phyloP scores from a whole-genome alignment of 1,140 invertebrate genomes.

The Parasteatoda tepidariorum region DNA sequence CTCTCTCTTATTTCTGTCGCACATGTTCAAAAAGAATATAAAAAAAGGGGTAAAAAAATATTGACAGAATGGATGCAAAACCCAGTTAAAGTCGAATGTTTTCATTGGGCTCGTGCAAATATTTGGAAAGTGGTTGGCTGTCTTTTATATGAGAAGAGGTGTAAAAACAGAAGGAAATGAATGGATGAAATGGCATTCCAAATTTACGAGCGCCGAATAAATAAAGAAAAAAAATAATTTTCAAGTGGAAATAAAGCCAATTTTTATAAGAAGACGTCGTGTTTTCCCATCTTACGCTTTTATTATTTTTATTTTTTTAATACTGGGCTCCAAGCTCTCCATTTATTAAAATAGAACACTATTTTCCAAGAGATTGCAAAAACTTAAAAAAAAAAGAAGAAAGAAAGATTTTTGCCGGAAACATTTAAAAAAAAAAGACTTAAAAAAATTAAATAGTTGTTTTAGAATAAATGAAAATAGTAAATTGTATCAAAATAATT shows the following conservation, averaged over 20 bases:
- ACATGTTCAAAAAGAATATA: neutral
- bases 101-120: slow-evolving; percentile 7
- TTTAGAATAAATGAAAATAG: too few species aligned
- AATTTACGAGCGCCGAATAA: neutral
- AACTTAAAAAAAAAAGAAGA: too few species aligned
- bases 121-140: neutral
- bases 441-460: too few species aligned
- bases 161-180: slow-evolving; percentile 4
- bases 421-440: too few species aligned
- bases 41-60: neutral
- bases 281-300: neutral
- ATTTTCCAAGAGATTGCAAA: too few species aligned
- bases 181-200: neutral
- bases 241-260: neutral
- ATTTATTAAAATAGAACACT: neutral
- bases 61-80: neutral
- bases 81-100: neutral
- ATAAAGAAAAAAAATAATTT: neutral
- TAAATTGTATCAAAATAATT: too few species aligned
- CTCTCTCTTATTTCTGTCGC: neutral
- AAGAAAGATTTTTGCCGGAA: too few species aligned
- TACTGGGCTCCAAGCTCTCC: neutral
- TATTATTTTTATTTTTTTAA: neutral
- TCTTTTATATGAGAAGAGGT: neutral
- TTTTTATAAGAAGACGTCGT: neutral